Percentiles rank a stretch among this genome's conserved stretches.
These are phyloP conservation scores for Pyrocoelia pectoralis DNA, from an alignment of 2,888 invertebrate genomes.

Conservation along the genomic window DNA sequence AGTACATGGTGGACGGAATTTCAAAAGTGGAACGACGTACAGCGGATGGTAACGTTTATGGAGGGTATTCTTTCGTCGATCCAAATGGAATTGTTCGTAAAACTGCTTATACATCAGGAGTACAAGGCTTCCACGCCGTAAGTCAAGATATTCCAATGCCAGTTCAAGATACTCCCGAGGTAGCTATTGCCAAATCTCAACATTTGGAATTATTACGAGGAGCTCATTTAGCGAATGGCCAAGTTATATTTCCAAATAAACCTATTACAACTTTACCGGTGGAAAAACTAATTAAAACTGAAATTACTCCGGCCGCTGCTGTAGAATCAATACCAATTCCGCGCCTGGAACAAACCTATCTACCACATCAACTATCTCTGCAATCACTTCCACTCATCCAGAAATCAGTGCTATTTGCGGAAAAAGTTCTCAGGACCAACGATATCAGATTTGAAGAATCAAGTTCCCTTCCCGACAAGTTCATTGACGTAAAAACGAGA, in stretches of 20 bases:
- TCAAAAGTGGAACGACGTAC: slow-evolving; percentile 39
- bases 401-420: no score
- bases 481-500: no score
- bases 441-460: no score
- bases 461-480: no score
- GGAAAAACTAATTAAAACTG: not conserved
- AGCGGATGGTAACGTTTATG: slow-evolving; percentile 39
- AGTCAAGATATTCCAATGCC: slow-evolving; percentile 40
- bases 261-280: not conserved
- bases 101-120: slow-evolving; percentile 38
- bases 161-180: slow-evolving; percentile 46
- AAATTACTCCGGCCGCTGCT: no score
- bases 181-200: slow-evolving; percentile 41
- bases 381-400: no score
- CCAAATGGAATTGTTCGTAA: slow-evolving; percentile 38
- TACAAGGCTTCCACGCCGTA: slow-evolving; percentile 38
- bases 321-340: no score
- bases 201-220: slow-evolving; percentile 34
- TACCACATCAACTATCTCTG: no score
- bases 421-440: no score
- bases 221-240: slow-evolving; percentile 9
- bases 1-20: slow-evolving; percentile 37
- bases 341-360: no score
- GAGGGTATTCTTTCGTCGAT: slow-evolving; percentile 42
- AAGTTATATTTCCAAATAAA: not conserved